Evolutionary conservation across 2,888 invertebrate genomes (phyloP), one percentile per base, ranked within the genome.

Genomic region (Acleris cristana): DNA sequence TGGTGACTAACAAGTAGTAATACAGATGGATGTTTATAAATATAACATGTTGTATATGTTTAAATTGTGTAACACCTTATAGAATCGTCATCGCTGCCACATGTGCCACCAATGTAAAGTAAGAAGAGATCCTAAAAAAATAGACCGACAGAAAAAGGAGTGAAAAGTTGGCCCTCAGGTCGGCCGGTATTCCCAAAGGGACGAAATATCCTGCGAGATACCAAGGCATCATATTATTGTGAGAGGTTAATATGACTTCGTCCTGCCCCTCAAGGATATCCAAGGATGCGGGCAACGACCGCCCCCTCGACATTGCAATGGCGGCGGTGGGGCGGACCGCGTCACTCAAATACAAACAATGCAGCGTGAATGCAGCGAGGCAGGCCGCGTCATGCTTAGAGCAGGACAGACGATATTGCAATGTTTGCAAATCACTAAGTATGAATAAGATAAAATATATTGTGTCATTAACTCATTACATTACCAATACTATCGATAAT

Each of bases 121-220:
- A 1, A 16, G 16, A 18, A 1, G 7, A 10, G 4, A 51, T 21
- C 7, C 18, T 8, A 48, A 18, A 18, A 48, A 48, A 48, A 51
- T 1, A 12, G 18, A 6, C 3, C 34, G 34, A 26, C 21, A 16
- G 14, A 19, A 59, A 49, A 49, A 49, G 4, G 30, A 51, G n/a
- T 19, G 12, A 1, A 34, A 10, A 18, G 19, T 26, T 14, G 67
- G 67, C 67, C 67, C 67, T 67, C 62, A 62, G 62, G 53, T 67
- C 34, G 45, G 48, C 40, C 56, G 59, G 51, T 82, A 85, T 88
- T 93, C 93, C 93, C 93, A 91, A 93, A 93, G 93, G 93, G 93
- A 93, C 92, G 83, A 93, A 93, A 90, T 93, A 93, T 93, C 93
- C 93, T 93, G 93, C 89, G 80, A 81, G 78, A 69, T 89, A 93